phyloP scores from a whole-genome alignment of 2,888 invertebrate species.

The Volucella zonaria region DNA sequence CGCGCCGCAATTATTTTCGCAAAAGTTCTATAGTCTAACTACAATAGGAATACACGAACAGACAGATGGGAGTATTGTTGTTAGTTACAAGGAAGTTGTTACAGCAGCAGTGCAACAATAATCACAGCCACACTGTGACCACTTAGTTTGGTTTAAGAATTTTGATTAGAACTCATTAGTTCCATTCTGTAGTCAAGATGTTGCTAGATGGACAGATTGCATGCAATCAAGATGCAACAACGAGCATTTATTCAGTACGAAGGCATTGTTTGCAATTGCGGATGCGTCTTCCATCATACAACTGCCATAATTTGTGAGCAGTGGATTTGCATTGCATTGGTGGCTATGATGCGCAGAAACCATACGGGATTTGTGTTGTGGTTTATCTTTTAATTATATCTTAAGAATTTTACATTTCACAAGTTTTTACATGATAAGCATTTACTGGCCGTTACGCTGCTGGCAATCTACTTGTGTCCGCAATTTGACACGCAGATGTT shows the following conservation, averaged over 20 bases:
- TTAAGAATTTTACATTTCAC: slow-evolving; percentile 20
- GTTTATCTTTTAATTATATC: slow-evolving; percentile 68
- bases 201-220: slow-evolving; percentile 26
- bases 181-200: slow-evolving; percentile 56
- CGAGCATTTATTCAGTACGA: slow-evolving; percentile 20
- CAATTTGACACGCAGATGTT: slow-evolving; percentile 22
- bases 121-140: slow-evolving; percentile 25
- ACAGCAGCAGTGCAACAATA: slow-evolving; percentile 9
- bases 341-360: neutral
- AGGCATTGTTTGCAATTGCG: slow-evolving; percentile 25
- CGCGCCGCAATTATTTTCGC: slow-evolving; percentile 40
- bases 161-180: slow-evolving; percentile 72
- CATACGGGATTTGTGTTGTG: neutral
- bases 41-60: slow-evolving; percentile 15
- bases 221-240: slow-evolving; percentile 58
- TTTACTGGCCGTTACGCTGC: slow-evolving; percentile 42
- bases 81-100: slow-evolving; percentile 42
- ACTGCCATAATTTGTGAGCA: neutral
- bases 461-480: neutral
- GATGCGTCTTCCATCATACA: slow-evolving; percentile 45
- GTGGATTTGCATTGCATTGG: slow-evolving; percentile 32
- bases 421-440: slow-evolving; percentile 3
- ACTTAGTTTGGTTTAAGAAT: slow-evolving; percentile 66
- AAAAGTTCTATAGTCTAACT: slow-evolving; percentile 10
- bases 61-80: neutral